phyloP scores from a whole-genome alignment of 2,888 invertebrate species.

The Eupithecia inturbata region DNA sequence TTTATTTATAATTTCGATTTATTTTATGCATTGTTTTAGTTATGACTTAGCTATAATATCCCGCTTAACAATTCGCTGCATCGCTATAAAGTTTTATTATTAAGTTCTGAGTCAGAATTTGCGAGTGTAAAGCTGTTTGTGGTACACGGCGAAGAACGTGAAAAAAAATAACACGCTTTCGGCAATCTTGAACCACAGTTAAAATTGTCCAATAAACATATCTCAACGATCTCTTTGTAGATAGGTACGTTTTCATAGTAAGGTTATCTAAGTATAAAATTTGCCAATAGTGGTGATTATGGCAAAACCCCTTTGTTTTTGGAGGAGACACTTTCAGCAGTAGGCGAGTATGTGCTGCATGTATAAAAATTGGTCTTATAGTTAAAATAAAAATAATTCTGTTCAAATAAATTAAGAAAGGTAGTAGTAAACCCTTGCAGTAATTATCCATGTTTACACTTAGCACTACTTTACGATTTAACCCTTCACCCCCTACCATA shows the following conservation, averaged over 20 bases:
- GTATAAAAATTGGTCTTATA: neutral
- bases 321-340: too few species aligned
- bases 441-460: constrained; percentile 32
- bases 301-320: too few species aligned
- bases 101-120: neutral
- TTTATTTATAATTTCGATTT: constrained; percentile 72
- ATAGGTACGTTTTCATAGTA: too few species aligned
- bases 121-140: neutral
- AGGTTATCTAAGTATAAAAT: too few species aligned
- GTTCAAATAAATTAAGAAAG: neutral
- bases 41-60: constrained; percentile 40
- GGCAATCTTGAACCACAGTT: neutral
- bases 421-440: constrained; percentile 18
- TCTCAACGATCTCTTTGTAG: neutral
- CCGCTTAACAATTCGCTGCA: constrained; percentile 25
- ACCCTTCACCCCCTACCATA: constrained; percentile 58
- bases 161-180: neutral
- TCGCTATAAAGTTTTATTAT: constrained; percentile 2
- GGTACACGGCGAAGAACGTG: neutral
- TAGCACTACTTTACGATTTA: constrained; percentile 51
- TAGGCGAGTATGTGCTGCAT: too few species aligned
- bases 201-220: neutral
- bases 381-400: neutral
- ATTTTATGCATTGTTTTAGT: constrained; percentile 65
- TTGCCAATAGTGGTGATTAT: too few species aligned